Evolutionary conservation across 2,113 vertebrate species (phyloP).

Genomic region (Brachyhypopomus occidentalis): DNA sequence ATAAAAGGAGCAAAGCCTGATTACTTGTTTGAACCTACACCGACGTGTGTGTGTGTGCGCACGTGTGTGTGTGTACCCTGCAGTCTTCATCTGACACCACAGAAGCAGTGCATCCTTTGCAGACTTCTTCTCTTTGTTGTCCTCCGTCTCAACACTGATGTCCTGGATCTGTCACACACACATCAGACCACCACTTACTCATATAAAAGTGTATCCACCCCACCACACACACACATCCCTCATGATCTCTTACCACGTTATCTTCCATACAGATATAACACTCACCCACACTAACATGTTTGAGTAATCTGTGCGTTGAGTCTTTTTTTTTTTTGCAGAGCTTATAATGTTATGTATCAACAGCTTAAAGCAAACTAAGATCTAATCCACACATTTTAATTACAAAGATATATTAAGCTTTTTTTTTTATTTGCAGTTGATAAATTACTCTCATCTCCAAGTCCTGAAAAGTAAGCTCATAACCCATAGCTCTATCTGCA

Average conservation of each 20-base stretch:
- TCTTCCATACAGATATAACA: not conserved
- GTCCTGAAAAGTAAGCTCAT: not conserved
- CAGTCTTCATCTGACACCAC: slow-evolving; percentile 99
- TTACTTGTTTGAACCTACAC: not conserved
- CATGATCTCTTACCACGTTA: slow-evolving; percentile 45
- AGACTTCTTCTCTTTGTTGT: slow-evolving; percentile 96
- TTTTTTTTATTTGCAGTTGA: not conserved
- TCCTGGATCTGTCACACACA: slow-evolving; percentile 86
- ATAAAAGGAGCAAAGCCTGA: slow-evolving; percentile 7
- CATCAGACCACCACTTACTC: slow-evolving; percentile 21
- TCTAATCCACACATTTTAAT: slow-evolving; percentile 18
- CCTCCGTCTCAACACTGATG: slow-evolving; percentile 96
- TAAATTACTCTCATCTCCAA: not conserved
- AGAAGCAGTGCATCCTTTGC: slow-evolving; percentile 94
- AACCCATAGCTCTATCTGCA: not conserved
- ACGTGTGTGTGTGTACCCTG: slow-evolving; percentile 79
- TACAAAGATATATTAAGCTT: not conserved
- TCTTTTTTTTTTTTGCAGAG: not conserved
- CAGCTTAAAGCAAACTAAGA: not conserved
- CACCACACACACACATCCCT: not conserved
- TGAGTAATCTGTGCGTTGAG: not conserved
- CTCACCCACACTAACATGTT: slow-evolving; percentile 2
- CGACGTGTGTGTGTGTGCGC: not conserved
- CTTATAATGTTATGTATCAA: not conserved
- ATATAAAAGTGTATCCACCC: not conserved